Evolutionary conservation across 2,113 vertebrate genomes (phyloP), one percentile per base, ranked within the genome.

Genomic region (Orycteropus afer): DNA sequence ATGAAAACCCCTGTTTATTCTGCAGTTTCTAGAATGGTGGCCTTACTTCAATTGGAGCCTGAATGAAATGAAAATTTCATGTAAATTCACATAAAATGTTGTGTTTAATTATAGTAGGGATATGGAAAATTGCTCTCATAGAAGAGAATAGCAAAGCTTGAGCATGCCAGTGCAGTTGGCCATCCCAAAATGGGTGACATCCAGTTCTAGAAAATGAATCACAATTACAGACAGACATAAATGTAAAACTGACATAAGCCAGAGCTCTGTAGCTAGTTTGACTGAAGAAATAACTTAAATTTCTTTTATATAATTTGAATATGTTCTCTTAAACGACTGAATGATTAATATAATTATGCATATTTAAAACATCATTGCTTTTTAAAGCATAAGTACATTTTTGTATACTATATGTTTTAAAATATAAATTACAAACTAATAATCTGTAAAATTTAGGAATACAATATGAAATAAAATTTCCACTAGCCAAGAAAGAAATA

Each of bases 1-100:
- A 86, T 23, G 27, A 82, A 86, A 71, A 2, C 14, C 29, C 65
- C 29, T 51, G 17, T 85, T 81, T 77, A 92, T 71, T 71, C 22
- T 90, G 4, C 32, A n/a, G 17, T 89, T 96, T 92, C 47, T 83
- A 93, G 5, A 14, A 80, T 15, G 5, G 61, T 37, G 29, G 25
- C 10, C 32, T 86, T 13, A 94, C 74, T 27, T 94, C 10, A 69
- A 51, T n/a, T 4, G 47, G 11, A 91, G 20, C 14, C 63, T 94
- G 61, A 95, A 67, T 69, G 45, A 86, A 71, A 86, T 76, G 34
- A 79, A 93, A 51, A 42, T 86, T 45, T 83, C 8, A 32, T 93
- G 42, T 74, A 94, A 74, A 84, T 83, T 86, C 29, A 84, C 55
- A 79, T 47, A 29, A 89, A 94, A 89, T 89, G 3, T 8, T 78